Evolutionary conservation across 2,797 vertebrate genomes (phyloP).

Genomic region (Syngnathus acus): DNA sequence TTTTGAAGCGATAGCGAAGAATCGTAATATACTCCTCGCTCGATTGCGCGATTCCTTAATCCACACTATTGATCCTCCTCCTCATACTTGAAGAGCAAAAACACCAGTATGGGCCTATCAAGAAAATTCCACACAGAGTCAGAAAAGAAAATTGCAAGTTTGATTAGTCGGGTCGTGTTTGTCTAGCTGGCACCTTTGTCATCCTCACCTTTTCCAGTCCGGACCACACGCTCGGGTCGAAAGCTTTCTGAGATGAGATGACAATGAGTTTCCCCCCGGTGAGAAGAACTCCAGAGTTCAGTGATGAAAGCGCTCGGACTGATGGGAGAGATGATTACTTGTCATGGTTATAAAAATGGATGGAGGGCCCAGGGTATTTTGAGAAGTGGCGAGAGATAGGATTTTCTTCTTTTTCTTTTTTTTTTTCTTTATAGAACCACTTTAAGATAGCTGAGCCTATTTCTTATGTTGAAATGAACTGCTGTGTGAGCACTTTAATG

Average conservation of each 20-base stretch:
- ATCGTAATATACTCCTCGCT: conserved; percentile 35
- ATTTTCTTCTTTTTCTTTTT: conserved; percentile 31
- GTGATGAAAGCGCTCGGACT: conserved; percentile 66
- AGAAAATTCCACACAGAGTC: conserved; percentile 47
- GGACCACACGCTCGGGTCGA: conserved; percentile 59
- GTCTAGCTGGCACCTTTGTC: conserved; percentile 38
- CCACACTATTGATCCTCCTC: conserved; percentile 58
- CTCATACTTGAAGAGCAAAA: conserved; percentile 52
- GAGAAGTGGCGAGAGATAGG: conserved; percentile 54
- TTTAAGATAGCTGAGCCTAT: conserved; percentile 60
- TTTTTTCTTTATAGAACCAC: conserved; percentile 42
- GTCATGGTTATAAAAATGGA: conserved; percentile 70
- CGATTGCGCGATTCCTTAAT: conserved; percentile 50
- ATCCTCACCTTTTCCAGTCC: conserved; percentile 62
- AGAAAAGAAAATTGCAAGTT: conserved; percentile 20
- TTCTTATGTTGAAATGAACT: conserved; percentile 62
- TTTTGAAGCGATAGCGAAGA: conserved; percentile 45
- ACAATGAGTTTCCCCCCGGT: conserved; percentile 63
- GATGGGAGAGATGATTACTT: conserved; percentile 72
- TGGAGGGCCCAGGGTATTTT: conserved; percentile 45
- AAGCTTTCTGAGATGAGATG: conserved; percentile 66
- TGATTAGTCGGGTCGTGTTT: conserved; percentile 60
- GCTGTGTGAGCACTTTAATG: conserved; percentile 66
- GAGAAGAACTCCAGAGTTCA: conserved; percentile 62
- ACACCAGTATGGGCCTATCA: conserved; percentile 50